These are phyloP conservation scores for Tauraco erythrolophus DNA, from an alignment of 2,113 vertebrate genomes.

Conservation along the genomic window DNA sequence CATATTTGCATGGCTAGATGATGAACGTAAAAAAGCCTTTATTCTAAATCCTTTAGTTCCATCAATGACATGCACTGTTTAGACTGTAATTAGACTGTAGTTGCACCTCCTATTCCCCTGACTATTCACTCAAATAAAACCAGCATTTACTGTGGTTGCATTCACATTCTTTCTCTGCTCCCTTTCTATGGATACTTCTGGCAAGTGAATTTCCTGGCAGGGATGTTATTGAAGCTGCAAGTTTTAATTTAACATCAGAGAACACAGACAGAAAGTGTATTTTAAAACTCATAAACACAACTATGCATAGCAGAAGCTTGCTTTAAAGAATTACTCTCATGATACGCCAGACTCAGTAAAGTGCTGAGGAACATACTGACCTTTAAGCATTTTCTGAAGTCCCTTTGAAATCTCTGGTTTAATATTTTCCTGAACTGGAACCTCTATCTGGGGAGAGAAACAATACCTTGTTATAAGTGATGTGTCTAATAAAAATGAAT, in stretches of 20 bases:
- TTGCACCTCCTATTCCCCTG: not conserved
- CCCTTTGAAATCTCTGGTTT: not conserved
- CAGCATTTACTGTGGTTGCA: not conserved
- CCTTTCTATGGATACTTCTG: not conserved
- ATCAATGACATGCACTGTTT: not conserved
- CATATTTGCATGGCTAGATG: not conserved
- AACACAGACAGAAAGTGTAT: not conserved
- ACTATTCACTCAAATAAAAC: not conserved
- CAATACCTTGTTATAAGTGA: constrained; percentile 16
- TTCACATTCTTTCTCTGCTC: not conserved
- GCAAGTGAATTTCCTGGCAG: not conserved
- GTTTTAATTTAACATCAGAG: not conserved
- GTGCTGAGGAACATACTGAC: not conserved
- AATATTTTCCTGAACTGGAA: constrained; percentile 23
- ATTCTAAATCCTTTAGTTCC: not conserved
- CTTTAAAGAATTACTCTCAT: constrained; percentile 1
- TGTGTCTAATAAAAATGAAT: constrained; percentile 36
- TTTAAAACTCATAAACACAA: not conserved
- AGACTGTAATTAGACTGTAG: not conserved
- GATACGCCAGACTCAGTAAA: not conserved
- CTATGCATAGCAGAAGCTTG: not conserved
- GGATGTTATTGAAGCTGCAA: not conserved
- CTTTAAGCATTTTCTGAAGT: constrained; percentile 1
- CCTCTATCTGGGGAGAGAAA: constrained; percentile 3
- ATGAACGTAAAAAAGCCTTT: not conserved